Percentiles rank a stretch among this genome's conserved stretches.
Conservation (phyloP, 2,113 vertebrate species). For the Leptobrachium ailaonicum region DNA sequence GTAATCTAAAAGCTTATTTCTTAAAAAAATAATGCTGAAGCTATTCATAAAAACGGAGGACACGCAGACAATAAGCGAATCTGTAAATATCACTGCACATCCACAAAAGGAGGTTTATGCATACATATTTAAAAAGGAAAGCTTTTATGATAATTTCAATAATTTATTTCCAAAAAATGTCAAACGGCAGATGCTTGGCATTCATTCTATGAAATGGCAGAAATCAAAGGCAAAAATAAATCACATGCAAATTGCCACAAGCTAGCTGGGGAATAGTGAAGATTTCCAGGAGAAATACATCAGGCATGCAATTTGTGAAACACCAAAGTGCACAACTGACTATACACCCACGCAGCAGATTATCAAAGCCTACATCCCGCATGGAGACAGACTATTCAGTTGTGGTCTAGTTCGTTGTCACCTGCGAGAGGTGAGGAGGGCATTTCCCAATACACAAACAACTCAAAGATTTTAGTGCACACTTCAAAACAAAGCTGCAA, state of each 20-base stretch:
- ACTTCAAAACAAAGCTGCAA: too few species aligned
- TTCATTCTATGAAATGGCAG: not conserved
- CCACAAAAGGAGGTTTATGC: constrained; percentile 4
- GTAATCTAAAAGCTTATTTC: not conserved
- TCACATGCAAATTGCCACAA: constrained; percentile 8
- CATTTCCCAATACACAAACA: too few species aligned
- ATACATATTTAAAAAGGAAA: constrained; percentile 27
- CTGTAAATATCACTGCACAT: constrained; percentile 23
- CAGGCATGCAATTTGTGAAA: too few species aligned
- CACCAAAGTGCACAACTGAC: too few species aligned
- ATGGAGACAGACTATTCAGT: too few species aligned
- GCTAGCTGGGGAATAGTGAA: not conserved
- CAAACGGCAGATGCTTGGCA: not conserved
- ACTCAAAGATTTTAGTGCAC: too few species aligned
- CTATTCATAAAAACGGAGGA: not conserved
- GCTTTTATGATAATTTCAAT: constrained; percentile 27
- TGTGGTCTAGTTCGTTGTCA: too few species aligned
- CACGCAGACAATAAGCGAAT: not conserved
- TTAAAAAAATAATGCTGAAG: not conserved
- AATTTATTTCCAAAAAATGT: constrained; percentile 12
- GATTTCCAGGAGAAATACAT: not conserved
- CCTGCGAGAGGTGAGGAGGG: too few species aligned
- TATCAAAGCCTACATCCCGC: too few species aligned
- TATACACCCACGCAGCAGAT: too few species aligned
- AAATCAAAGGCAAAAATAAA: constrained; percentile 15